These are phyloP conservation scores for Hyperopisus bebe DNA, from an alignment of 2,113 vertebrate genomes.

Conservation along the genomic window DNA sequence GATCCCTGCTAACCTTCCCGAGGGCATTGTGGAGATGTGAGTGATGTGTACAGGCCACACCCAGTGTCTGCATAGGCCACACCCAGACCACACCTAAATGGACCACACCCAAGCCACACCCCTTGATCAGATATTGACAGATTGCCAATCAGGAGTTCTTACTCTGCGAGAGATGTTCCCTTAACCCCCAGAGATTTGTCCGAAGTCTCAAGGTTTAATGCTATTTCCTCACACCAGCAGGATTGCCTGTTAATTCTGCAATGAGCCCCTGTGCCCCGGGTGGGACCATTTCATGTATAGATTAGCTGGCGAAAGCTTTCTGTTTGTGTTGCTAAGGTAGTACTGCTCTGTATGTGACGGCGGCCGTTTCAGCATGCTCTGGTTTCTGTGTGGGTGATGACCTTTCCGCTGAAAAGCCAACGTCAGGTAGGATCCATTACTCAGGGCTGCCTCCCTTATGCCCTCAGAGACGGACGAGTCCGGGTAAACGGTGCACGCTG, in stretches of 20 bases:
- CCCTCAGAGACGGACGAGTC: slow-evolving; percentile 34
- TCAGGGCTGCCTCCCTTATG: not conserved
- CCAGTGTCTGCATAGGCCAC: not conserved
- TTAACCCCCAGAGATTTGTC: not conserved
- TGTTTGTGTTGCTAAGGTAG: slow-evolving; percentile 36
- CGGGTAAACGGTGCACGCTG: slow-evolving; percentile 33
- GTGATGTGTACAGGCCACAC: slow-evolving; percentile 34
- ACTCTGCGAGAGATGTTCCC: not conserved
- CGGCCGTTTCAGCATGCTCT: slow-evolving; percentile 22
- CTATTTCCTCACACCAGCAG: slow-evolving; percentile 24
- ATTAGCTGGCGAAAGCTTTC: slow-evolving; percentile 27
- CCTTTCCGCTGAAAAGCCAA: slow-evolving; percentile 36
- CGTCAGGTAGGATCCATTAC: slow-evolving; percentile 25
- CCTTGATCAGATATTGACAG: not conserved
- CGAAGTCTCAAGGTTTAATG: not conserved
- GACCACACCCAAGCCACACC: not conserved
- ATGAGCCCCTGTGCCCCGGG: slow-evolving; percentile 21
- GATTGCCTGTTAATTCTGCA: slow-evolving; percentile 19
- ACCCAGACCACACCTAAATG: slow-evolving; percentile 12
- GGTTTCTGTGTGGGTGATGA: slow-evolving; percentile 29
- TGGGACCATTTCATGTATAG: slow-evolving; percentile 37
- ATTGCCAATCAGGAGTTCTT: not conserved
- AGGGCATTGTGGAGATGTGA: slow-evolving; percentile 95
- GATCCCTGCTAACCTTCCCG: slow-evolving; percentile 89
- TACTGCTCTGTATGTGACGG: slow-evolving; percentile 33